phyloP scores from a whole-genome alignment of 92 coral and sea anemone genomes.

The Actinostola sp. region DNA sequence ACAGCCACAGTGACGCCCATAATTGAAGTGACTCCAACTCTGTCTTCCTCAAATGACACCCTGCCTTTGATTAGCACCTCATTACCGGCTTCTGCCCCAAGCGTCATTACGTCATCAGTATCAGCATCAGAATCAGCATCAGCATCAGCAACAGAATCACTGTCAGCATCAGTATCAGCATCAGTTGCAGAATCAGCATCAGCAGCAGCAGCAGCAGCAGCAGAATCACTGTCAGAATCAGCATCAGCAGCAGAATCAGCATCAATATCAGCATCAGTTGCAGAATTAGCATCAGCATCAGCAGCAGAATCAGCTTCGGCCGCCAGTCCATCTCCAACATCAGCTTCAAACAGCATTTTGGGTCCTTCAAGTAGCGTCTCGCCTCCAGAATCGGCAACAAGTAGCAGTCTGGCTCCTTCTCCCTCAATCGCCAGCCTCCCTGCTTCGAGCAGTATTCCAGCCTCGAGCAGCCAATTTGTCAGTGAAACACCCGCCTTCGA shows the following conservation, averaged over 20 bases:
- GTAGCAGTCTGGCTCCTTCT: neutral
- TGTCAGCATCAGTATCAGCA: too few species aligned
- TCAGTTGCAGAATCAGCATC: neutral
- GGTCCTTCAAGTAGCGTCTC: neutral
- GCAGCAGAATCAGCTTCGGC: neutral
- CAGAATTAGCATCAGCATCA: neutral
- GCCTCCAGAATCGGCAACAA: neutral
- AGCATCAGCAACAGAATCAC: too few species aligned
- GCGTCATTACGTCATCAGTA: too few species aligned
- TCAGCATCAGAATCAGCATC: too few species aligned
- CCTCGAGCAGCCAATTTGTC: neutral
- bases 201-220: conserved; percentile 1
- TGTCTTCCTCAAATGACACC: too few species aligned
- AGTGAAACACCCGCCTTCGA: neutral
- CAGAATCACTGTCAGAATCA: neutral
- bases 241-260: neutral
- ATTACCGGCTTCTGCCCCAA: too few species aligned
- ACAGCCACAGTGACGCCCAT: neutral
- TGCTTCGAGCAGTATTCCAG: neutral
- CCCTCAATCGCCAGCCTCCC: neutral
- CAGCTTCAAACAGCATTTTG: neutral
- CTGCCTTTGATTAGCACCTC: too few species aligned
- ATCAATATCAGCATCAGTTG: neutral
- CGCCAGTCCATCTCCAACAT: neutral
- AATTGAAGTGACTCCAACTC: neutral